Base-by-base conservation (phyloP, 2,888 invertebrate genomes). In the Galerucella nymphaeae region DNA sequence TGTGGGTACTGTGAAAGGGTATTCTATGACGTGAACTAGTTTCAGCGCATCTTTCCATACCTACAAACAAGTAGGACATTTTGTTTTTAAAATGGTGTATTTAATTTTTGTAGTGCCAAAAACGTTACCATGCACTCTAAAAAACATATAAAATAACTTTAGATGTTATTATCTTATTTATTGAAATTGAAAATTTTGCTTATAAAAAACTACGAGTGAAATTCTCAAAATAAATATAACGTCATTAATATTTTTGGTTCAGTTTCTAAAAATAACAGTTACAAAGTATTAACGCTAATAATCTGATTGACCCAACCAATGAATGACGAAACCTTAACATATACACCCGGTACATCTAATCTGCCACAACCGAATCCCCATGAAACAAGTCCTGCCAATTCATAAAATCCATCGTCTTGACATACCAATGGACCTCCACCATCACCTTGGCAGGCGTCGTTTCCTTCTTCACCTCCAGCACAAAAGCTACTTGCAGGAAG, bases 261-360 rank as follows among this genome's bases (percentile, higher is more conserved):
- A 68, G 55, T 72, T 71, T 67, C 66, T 71, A 74, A 66, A 70
- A 65, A 73, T 71, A 76, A 74, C 45, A 61, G 72, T 77, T 93
- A 94, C 87, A 94, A 91, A 87, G 96, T 96, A 88, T 97, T 97
- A 81, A 96, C 96, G 84, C 96, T 96, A 84, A 97, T 97, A 81
- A 97, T 97, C 89, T 97, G 96, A 89, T 96, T 96, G 85, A 98
- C 97, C 98, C 98, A 98, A 77, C 96, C 96, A 81, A 97, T 96
- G 88, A 97, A 98, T 58, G 96, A 92, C 4, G 97, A 96, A 11
- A 98, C 97, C 88, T 97, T 96, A 41, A 97, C 97, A 86, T 98
- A 98, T 75, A 98, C 97, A n/a, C 97, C 98, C 42, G 98, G 98
- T 69, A 96, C 97, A 87, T 96, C 95, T 75, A 92, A 90, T 58